phyloP scores from a whole-genome alignment of 2,797 vertebrate species.

The Margarornis squamiger region DNA sequence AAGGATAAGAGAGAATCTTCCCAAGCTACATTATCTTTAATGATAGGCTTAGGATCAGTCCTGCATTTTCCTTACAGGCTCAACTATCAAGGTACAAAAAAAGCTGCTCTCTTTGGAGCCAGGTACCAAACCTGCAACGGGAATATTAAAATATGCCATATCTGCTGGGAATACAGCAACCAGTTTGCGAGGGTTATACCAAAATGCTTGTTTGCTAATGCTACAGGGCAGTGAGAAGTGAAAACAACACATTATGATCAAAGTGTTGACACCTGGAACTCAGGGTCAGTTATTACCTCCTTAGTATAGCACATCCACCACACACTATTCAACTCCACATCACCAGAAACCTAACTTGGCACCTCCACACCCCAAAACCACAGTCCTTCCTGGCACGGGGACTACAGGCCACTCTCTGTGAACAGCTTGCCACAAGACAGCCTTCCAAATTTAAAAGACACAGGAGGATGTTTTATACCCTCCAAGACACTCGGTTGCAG shows the following conservation, averaged over 20 bases:
- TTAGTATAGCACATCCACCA: fast-evolving
- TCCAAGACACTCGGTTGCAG: background rate
- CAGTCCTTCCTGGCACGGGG: background rate
- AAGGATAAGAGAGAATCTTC: background rate
- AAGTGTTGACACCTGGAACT: background rate
- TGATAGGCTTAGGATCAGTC: background rate
- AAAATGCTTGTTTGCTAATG: background rate
- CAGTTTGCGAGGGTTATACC: fast-evolving
- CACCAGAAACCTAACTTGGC: background rate
- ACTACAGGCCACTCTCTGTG: background rate
- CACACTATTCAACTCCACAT: background rate
- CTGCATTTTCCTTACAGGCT: background rate
- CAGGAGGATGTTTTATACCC: background rate
- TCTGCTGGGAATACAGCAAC: background rate
- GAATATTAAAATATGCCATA: background rate
- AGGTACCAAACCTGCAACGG: background rate
- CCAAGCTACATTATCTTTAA: background rate
- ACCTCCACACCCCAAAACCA: background rate
- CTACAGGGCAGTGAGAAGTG: background rate
- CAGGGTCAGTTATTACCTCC: background rate
- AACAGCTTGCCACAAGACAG: fast-evolving
- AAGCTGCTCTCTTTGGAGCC: background rate
- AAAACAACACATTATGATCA: background rate
- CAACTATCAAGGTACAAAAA: background rate
- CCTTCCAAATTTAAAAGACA: background rate